Evolutionary conservation across 2,888 invertebrate species (phyloP), one percentile per base, ranked within the genome.

Genomic region (Mythimna albipuncta): DNA sequence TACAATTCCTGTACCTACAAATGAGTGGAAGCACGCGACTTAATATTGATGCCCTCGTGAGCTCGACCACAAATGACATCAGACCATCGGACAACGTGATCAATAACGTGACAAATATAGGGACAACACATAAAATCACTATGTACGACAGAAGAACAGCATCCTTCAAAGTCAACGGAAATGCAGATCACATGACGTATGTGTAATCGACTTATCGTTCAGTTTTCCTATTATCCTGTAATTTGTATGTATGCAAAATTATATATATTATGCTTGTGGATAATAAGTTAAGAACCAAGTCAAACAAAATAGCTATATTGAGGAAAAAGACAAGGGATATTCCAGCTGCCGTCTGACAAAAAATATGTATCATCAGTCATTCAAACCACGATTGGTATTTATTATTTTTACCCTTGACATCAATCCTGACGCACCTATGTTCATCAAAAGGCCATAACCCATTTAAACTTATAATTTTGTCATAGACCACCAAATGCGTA

Each of bases 31-130:
- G 59, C 82, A 76, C 74, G 77, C 77, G 67, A 85, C 74, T 67
- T 44, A 72, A 58, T 71, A 63, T 68, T 69, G 58, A 65, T 76
- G 71, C 72, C 58, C 70, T 72, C 65, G 57, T 77, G 65, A 69
- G 66, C 69, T 69, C 41, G 67, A 80, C 85, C 83, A 79, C 86
- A 83, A 71, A 81, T 85, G 85, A 86, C 85, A 85, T 85, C 86
- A 85, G 83, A 66, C 78, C 64, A 70, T 69, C 59, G 69, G 10
- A 54, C 78, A 84, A 84, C 86, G 85, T 85, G 85, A 84, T 81
- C 74, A 82, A 76, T 79, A 85, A 85, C 83, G 85, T 86, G 86
- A 83, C 81, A 72, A 83, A 73, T 65, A 79, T 50, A 47, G 66
- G 57, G 47, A 68, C 35, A 77, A 50, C 50, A 67, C 61, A 77